Base-by-base conservation (phyloP, 1,140 invertebrate genomes). In the Drosophila watanabei region DNA sequence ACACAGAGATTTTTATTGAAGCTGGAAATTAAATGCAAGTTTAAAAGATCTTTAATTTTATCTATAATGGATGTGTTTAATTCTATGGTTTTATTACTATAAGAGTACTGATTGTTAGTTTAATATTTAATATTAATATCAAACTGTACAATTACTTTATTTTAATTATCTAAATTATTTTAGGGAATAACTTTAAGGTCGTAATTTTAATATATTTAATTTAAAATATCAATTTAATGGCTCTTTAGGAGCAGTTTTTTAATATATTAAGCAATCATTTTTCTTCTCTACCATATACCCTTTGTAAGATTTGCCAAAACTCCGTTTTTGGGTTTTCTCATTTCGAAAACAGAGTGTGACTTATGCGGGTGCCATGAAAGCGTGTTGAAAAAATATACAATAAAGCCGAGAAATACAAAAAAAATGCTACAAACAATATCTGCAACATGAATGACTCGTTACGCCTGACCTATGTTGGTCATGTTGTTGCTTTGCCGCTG, bases 371-470 rank as follows among this genome's bases (percentile, higher is more conserved):
- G 85, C 85, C 76, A 80, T 51, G 62, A 88, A 80, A 70, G 54
- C 70, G 54, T 56, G 54, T 56, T 56, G 54, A 56, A 14, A 56
- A 56, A 56, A 56, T 56, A 37, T 39, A 39, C 33, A 56, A 56
- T 39, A 56, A 56, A 56, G 14, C 20, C 20, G 14, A 37, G 14
- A 51, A 59, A 58, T 37, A 61, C 32, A 48, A 45, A 32, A 28
- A 5, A 68, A 65, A 84, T 79, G 75, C 69, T 61, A 79, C 85
- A 64, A 79, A 80, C 75, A 82, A 75, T 75, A 83, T 84, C 82
- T 84, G 84, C 85, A 89, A 89, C 84, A 89, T 88, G 84, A 88
- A 88, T 88, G 84, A 88, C 84, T 88, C 84, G 84, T 88, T 88
- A 88, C 84, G 84, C 84, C 84, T 88, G 84, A 88, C 84, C 84